Conservation (phyloP, 35 echinoderm and acorn worm genomes). For the Hemicentrotus pulcherrimus region DNA sequence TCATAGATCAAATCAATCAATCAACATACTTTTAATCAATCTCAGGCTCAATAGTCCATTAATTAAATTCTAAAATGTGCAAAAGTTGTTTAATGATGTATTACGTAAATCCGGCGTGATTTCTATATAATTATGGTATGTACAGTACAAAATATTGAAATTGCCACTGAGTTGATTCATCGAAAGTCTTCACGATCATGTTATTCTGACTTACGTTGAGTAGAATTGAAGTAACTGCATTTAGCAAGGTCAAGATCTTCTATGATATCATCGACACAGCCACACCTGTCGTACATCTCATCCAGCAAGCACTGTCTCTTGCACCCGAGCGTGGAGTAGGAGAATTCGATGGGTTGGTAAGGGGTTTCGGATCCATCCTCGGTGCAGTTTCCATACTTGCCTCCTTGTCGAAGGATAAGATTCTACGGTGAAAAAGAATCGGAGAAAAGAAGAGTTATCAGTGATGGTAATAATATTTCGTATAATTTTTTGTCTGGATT, state of each 20-base stretch:
- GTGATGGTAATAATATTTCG: neutral
- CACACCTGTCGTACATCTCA: constrained; percentile 50
- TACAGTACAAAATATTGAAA: too few species aligned
- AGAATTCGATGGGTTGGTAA: neutral
- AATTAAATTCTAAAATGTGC: too few species aligned
- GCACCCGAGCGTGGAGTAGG: constrained; percentile 59
- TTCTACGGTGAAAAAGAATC: neutral
- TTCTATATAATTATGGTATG: too few species aligned
- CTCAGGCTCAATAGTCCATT: too few species aligned
- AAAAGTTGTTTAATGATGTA: too few species aligned
- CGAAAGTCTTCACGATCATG: neutral
- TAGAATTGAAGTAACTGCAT: constrained; percentile 71
- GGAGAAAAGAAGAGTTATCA: neutral
- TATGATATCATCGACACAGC: constrained; percentile 71
- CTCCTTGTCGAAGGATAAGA: constrained; percentile 40
- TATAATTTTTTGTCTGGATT: too few species aligned
- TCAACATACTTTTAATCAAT: too few species aligned
- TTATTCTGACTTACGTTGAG: constrained; percentile 63
- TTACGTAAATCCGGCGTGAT: too few species aligned
- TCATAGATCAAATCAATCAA: too few species aligned
- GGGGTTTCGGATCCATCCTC: constrained; percentile 13
- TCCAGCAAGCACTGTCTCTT: constrained; percentile 60
- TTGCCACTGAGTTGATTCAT: too few species aligned
- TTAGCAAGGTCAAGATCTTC: neutral
- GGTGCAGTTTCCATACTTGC: constrained; percentile 59